Base-by-base conservation (phyloP, 1,140 invertebrate species). In the Drosophila lacteicornis region DNA sequence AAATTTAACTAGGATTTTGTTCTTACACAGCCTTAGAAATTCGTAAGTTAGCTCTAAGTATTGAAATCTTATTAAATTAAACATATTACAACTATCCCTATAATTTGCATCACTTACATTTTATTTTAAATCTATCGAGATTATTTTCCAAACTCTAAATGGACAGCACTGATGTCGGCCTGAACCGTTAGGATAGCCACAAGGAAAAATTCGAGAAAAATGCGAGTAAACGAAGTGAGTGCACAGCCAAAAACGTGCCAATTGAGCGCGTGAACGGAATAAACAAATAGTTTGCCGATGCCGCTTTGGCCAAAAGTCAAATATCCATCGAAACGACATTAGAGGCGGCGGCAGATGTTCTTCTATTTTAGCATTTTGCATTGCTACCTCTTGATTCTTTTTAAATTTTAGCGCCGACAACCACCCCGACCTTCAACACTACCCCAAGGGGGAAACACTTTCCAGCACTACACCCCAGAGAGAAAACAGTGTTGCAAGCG, bases 261-360 rank as follows among this genome's bases (percentile, higher is more conserved):
- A 86, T 82, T 82, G 84, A 51, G 51, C 51, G 59, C 84, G 80
- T 88, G 84, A 88, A 75, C 43, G 25, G 84, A 79, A 87, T 87
- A 75, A 63, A 50, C 12, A 80, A 88, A 59, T 78, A 63, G 67
- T 59, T 60, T 45, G 53, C 42, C 17, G 47, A 33, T 19, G 15
- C 15, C 15, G 62, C 15, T 22, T 47, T 45, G 42, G 50, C 43
- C 61, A 69, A 75, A 53, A 68, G 69, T 80, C 63, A 80, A 84
- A 83, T 87, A 87, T 80, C 68, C 59, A 88, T 87, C 69, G 88
- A 88, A 88, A 74, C 13, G 42, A 45, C 77, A 87, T 87, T 88
- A 87, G 51, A 46, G 53, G 36, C 36, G 25, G 42, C 47, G 19
- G 36, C 78, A 81, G 74, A 68, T 74, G 78, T 19, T 55, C 17